Evolutionary conservation across 2,888 invertebrate species (phyloP), one percentile per base, ranked within the genome.

Genomic region (Eugnorisma glareosa): DNA sequence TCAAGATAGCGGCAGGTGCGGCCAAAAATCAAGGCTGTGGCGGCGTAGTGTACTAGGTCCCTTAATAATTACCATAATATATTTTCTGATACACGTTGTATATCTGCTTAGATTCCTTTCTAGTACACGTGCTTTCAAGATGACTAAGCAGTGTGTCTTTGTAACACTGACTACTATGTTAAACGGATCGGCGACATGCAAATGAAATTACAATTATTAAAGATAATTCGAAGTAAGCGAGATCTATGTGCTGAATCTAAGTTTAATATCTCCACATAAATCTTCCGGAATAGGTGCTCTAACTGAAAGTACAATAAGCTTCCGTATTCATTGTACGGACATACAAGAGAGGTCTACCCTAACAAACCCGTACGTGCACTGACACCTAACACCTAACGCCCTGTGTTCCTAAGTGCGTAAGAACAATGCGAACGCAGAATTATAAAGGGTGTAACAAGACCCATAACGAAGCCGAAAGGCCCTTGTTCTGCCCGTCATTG

Each of bases 91-190:
- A 48, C 45, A 45, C 48, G 1, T 48, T 21, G 15, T 45, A 45
- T 18, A 45, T 43, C 43, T 45, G 45, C 45, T 81, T 67, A 79
- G 67, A 61, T 43, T 51, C 21, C n/a, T 54, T 63, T n/a, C 21
- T 8, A 11, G 45, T 18, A 37, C 57, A 81, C 64, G 64, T 74
- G 54, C 6, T 63, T 63, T 13, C 3, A 45, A 40, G 48, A 35
- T 51, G 24, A 6, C 11, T 43, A 24, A 63, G 35, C 18, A 45
- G 11, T 11, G 13, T 21, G 11, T 28, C 13, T 48, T 24, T 4
- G 15, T 48, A n/a, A n/a, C 10, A 21, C n/a, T 72, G 28, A 48
- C n/a, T 7, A 37, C 28, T 74, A 28, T 15, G 18, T 11, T 61
- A 24, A 35, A 37, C 3, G 3, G 24, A 31, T 37, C 10, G 11